A percentile compares a stretch with the other conserved stretches of the same genome.
phyloP scores from a whole-genome alignment of 92 coral and sea anemone species.

The Ricordea florida region DNA sequence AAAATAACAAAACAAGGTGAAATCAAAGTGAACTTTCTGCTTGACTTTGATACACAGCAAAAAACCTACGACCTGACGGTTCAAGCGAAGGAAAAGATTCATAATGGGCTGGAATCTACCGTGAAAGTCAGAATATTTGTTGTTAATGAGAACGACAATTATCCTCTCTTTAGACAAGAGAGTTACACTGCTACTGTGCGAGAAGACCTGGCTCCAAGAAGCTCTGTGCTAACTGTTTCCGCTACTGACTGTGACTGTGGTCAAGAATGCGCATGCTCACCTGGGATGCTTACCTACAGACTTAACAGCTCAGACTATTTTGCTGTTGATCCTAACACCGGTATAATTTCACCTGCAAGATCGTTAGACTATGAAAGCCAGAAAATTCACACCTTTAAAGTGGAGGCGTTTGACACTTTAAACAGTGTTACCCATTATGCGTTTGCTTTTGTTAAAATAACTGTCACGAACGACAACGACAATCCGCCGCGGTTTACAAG shows the following conservation, averaged over 20 bases:
- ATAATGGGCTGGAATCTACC: slow-evolving; percentile 49
- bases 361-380: slow-evolving; percentile 64
- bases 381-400: slow-evolving; percentile 45
- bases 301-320: slow-evolving; percentile 55
- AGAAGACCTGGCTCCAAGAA: slow-evolving; percentile 68
- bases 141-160: slow-evolving; percentile 66
- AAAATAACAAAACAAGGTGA: slow-evolving; percentile 61
- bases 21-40: slow-evolving; percentile 58
- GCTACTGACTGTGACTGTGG: slow-evolving; percentile 94
- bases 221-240: slow-evolving; percentile 63
- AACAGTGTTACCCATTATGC: slow-evolving; percentile 29
- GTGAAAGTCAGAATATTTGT: slow-evolving; percentile 57
- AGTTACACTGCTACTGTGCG: slow-evolving; percentile 54
- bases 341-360: slow-evolving; percentile 63
- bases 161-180: slow-evolving; percentile 66
- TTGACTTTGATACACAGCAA: slow-evolving; percentile 72
- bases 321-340: slow-evolving; percentile 63
- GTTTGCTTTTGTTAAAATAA: slow-evolving; percentile 68
- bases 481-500: slow-evolving; percentile 66
- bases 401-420: slow-evolving; percentile 44
- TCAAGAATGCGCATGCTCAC: slow-evolving; percentile 59
- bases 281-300: slow-evolving; percentile 65
- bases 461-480: slow-evolving; percentile 65
- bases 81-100: slow-evolving; percentile 64
- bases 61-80: slow-evolving; percentile 50